Evolutionary conservation across 2,797 vertebrate species (phyloP), one percentile per base, ranked within the genome.

Genomic region (Chaunax sp.): DNA sequence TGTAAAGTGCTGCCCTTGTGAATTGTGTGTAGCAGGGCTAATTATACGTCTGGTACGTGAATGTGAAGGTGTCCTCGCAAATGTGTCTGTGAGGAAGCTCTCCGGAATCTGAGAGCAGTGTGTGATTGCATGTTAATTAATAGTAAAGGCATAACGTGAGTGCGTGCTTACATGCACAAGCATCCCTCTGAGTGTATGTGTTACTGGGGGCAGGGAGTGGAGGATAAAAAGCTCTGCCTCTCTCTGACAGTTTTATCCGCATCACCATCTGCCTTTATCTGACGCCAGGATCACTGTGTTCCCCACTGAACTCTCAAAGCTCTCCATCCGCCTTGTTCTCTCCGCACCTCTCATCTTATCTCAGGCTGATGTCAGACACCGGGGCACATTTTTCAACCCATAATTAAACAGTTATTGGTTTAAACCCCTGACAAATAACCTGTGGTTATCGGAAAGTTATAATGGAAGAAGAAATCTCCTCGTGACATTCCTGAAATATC

Each of bases 201-300:
- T 67, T 65, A 67, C 63, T 4, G 14, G 55, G 71, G 66, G 57
- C 2, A 14, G 64, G 43, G 52, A 75, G 77, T 45, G 52, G 54
- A 77, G 74, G 76, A 88, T 89, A 84, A 87, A 88, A 89, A 79
- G 72, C 62, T 85, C 30, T 71, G 63, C 81, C 66, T 76, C 78
- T 77, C 69, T 56, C 59, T 84, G 87, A 88, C 82, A 89, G 70
- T 77, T 88, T 88, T 89, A 92, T 91, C 90, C 30, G 53, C 81
- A 83, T 80, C 70, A 69, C 83, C 81, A 84, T 90, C 90, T 87
- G 80, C 77, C 84, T 88, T 86, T 82, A 91, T 90, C 86, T 84
- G 80, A 85, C 67, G 67, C 76, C 65, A 79, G 85, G 72, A 89
- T 92, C 86, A 80, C 68, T 71, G 58, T 13, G 60, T 75, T 86